Evolutionary conservation across 2,113 vertebrate species (phyloP).

Genomic region (Salvelinus fontinalis): DNA sequence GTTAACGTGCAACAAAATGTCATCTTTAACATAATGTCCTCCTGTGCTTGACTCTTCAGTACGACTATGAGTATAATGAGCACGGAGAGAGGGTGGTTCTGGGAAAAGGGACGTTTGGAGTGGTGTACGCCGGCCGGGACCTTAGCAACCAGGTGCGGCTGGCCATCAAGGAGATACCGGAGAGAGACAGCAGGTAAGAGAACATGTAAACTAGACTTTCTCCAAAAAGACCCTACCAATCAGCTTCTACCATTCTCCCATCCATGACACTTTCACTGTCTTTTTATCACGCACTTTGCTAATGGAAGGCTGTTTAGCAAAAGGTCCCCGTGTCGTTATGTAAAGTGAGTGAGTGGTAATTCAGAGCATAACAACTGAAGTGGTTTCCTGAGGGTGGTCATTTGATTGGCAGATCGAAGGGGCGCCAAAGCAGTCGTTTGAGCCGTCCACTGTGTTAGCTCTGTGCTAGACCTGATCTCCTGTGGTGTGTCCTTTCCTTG

Average conservation of each 20-base stretch:
- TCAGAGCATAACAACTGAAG: constrained; percentile 25
- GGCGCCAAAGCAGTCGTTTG: background rate
- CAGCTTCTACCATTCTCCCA: background rate
- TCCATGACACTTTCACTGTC: background rate
- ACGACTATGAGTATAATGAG: constrained; percentile 97
- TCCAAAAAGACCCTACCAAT: background rate
- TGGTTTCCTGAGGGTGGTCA: constrained; percentile 10
- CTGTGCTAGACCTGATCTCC: background rate
- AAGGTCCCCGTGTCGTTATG: constrained; percentile 16
- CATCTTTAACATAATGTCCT: background rate
- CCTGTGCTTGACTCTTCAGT: constrained; percentile 70
- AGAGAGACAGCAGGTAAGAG: constrained; percentile 92
- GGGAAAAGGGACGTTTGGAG: constrained; percentile 94
- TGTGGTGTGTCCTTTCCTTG: background rate
- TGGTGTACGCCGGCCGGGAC: constrained; percentile 96
- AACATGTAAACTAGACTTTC: background rate
- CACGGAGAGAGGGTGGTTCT: constrained; percentile 89
- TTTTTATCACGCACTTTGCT: background rate
- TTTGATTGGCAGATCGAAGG: constrained; percentile 18
- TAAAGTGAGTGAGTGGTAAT: constrained; percentile 18
- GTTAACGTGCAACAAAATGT: no score
- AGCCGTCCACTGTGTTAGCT: background rate
- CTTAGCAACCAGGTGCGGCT: constrained; percentile 98
- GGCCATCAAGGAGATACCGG: constrained; percentile 98
- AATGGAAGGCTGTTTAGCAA: constrained; percentile 25